phyloP scores from a whole-genome alignment of 2,888 invertebrate genomes.

The Oscheius sp. region DNA sequence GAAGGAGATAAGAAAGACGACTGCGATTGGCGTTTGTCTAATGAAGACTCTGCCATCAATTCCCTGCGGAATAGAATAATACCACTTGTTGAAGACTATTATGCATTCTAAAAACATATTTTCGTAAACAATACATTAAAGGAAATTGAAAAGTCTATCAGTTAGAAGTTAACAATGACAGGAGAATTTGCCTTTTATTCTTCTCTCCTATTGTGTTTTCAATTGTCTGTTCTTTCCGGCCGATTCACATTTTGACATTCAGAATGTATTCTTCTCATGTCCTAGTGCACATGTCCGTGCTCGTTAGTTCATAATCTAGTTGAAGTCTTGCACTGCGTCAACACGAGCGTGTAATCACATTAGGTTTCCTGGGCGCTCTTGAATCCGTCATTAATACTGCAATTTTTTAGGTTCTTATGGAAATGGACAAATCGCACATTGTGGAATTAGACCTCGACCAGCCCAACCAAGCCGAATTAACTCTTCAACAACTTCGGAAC shows the following conservation, averaged over 20 bases:
- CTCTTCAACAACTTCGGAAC: constrained; percentile 56
- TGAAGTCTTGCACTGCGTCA: constrained; percentile 17
- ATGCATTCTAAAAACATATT: no score
- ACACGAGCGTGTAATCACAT: constrained; percentile 25
- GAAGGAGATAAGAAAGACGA: constrained; percentile 24
- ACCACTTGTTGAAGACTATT: neutral
- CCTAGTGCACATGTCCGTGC: constrained; percentile 20
- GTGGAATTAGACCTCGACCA: constrained; percentile 58
- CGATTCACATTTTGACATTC: no score
- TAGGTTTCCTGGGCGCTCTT: constrained; percentile 4
- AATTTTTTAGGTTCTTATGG: constrained; percentile 59
- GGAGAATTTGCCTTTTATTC: no score
- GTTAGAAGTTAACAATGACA: no score
- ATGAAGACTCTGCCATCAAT: constrained; percentile 12
- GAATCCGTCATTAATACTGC: neutral
- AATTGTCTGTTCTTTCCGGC: no score
- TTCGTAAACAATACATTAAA: no score
- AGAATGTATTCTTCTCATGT: neutral
- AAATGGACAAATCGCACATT: constrained; percentile 58
- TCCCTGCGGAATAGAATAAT: neutral
- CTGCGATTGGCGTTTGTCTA: constrained; percentile 12
- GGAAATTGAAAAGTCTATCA: no score
- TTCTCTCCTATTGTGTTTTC: no score
- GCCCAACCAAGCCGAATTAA: constrained; percentile 53
- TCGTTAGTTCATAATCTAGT: constrained; percentile 28